Evolutionary conservation across 1,140 invertebrate genomes (phyloP).

Genomic region (Drosophila cardini): DNA sequence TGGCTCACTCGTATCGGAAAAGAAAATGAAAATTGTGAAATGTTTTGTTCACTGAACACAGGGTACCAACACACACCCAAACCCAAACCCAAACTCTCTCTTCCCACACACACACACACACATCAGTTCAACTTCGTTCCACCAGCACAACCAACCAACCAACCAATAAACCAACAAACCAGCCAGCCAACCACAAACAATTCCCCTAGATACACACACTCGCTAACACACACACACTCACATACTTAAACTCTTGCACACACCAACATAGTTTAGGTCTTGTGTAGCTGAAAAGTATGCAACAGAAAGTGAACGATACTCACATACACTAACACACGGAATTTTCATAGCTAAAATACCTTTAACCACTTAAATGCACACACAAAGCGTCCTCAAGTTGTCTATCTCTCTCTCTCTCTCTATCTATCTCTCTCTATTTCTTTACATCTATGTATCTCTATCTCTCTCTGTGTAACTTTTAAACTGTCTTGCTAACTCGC

Average conservation of each 20-base stretch:
- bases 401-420: slow-evolving; percentile 43
- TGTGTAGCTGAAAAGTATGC: slow-evolving; percentile 68
- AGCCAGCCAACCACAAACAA: slow-evolving; percentile 33
- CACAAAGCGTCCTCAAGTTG: slow-evolving; percentile 45
- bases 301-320: slow-evolving; percentile 52
- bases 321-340: slow-evolving; percentile 44
- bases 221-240: slow-evolving; percentile 27
- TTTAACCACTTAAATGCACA: slow-evolving; percentile 41
- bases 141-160: slow-evolving; percentile 12
- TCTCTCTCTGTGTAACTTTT: slow-evolving; percentile 41
- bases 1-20: slow-evolving; percentile 54
- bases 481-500: slow-evolving; percentile 62
- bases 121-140: slow-evolving; percentile 13
- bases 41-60: slow-evolving; percentile 82
- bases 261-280: slow-evolving; percentile 52
- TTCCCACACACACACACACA: slow-evolving; percentile 5
- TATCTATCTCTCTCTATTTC: slow-evolving; percentile 9
- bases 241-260: slow-evolving; percentile 11
- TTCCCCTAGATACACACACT: slow-evolving; percentile 12
- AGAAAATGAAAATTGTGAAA: slow-evolving; percentile 69
- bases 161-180: slow-evolving; percentile 6
- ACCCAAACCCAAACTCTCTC: slow-evolving; percentile 41
- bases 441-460: slow-evolving; percentile 29
- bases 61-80: slow-evolving; percentile 39
- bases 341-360: slow-evolving; percentile 51